Evolutionary conservation across 1,140 invertebrate genomes (phyloP), one percentile per base, ranked within the genome.

Genomic region (Gerris buenoi): DNA sequence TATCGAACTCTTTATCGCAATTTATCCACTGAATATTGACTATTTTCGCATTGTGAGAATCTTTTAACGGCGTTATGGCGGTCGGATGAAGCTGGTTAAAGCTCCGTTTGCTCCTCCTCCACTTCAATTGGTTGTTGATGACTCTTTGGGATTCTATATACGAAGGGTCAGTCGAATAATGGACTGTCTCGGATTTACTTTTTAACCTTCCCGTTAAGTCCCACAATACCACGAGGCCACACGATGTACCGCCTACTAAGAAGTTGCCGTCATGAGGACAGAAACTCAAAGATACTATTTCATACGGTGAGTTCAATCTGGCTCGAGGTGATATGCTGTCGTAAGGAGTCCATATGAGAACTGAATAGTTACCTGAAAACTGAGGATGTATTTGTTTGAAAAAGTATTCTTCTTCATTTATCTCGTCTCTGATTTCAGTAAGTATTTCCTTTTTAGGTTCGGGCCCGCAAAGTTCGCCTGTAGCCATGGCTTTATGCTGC

Each of bases 201-300:
- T 56, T 28, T 61, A 88, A 78, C 72, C 84, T 84, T 64, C 85
- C 83, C 3, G 81, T 81, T 46, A 90, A 78, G 74, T 90, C 86
- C 88, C 88, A 90, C 23, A 90, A 69, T 25, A 86, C 77, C 22
- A 89, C 76, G 70, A 80, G 85, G 1, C 88, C 88, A 74, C 87
- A 89, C 3, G 77, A 76, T 33, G 82, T 85, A n/a, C 88, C 88
- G 26, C 87, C 88, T 28, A 88, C 70, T 62, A 89, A 71, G 56
- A 88, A 72, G 74, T 87, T 86, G 58, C 82, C 82, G 72, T 89
- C 79, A 58, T 82, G 81, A 1, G 85, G 86, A 74, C 85, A 88
- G 74, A 88, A 86, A 0, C 83, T 80, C 5, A 89, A 73, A 0
- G 76, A 74, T 13, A 81, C 81, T 0, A 88, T 81, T 78, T 87